A percentile compares a stretch with the other conserved stretches of the same genome.
phyloP scores from a whole-genome alignment of 2,888 invertebrate species.

The Melieria omissa region DNA sequence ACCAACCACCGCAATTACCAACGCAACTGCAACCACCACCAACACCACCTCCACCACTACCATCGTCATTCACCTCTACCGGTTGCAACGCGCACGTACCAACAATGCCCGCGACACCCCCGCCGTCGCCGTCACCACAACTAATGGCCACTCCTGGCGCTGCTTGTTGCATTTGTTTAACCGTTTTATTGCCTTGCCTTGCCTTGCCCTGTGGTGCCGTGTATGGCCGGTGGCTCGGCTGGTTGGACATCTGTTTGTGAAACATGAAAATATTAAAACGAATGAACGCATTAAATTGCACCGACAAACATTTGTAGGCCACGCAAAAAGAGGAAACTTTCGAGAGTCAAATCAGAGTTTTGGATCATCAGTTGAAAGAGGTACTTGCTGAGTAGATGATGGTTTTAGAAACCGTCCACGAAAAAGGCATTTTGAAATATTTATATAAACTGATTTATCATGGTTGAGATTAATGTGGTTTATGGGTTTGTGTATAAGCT shows the following conservation, averaged over 20 bases:
- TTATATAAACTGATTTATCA: no score
- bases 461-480: no score
- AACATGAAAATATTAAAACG: no score
- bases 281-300: neutral
- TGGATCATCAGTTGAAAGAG: slow-evolving; percentile 93
- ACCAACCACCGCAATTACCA: no score
- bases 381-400: slow-evolving; percentile 70
- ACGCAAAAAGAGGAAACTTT: slow-evolving; percentile 95
- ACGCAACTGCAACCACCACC: neutral
- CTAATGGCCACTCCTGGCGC: slow-evolving; percentile 14
- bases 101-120: slow-evolving; percentile 15
- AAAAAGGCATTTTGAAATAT: neutral
- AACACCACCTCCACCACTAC: neutral
- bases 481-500: no score
- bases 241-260: no score
- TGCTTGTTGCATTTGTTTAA: neutral
- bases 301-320: slow-evolving; percentile 72
- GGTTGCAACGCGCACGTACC: neutral
- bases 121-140: slow-evolving; percentile 36
- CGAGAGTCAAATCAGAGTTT: slow-evolving; percentile 89
- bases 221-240: no score
- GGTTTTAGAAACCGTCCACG: no score
- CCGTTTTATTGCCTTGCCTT: no score
- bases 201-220: no score
- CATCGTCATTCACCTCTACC: neutral